phyloP scores from a whole-genome alignment of 2,113 vertebrate species.

The Thunnus thynnus region DNA sequence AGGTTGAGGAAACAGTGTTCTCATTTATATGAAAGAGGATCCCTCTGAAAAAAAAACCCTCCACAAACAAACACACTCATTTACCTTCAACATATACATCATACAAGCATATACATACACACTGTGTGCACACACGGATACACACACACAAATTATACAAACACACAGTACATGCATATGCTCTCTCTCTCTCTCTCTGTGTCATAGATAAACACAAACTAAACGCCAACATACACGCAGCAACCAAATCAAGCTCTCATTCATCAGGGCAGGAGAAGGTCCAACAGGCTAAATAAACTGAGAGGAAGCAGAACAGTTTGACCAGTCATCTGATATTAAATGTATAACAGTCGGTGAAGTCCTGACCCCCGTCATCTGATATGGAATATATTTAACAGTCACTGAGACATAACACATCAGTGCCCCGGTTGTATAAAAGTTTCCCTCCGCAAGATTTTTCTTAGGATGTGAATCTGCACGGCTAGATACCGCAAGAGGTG shows the following conservation, averaged over 20 bases:
- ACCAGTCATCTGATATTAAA: slow-evolving; percentile 68
- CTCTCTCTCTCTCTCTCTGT: slow-evolving; percentile 22
- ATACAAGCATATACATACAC: slow-evolving; percentile 27
- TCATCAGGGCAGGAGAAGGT: slow-evolving; percentile 66
- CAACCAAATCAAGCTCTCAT: slow-evolving; percentile 62
- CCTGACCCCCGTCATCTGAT: slow-evolving; percentile 28
- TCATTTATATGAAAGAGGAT: slow-evolving; percentile 80
- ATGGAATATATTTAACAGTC: slow-evolving; percentile 6
- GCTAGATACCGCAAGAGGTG: too few species aligned
- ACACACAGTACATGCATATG: slow-evolving; percentile 43
- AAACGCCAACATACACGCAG: slow-evolving; percentile 48
- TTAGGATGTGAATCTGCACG: too few species aligned
- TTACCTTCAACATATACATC: slow-evolving; percentile 52
- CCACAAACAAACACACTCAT: slow-evolving; percentile 49
- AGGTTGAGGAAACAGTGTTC: slow-evolving; percentile 66
- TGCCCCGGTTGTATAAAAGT: neutral
- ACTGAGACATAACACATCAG: slow-evolving; percentile 1
- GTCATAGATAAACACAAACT: slow-evolving; percentile 61
- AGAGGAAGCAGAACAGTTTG: slow-evolving; percentile 58
- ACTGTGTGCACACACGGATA: neutral
- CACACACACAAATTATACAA: slow-evolving; percentile 23
- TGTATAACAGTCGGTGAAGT: slow-evolving; percentile 37
- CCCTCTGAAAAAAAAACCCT: slow-evolving; percentile 39
- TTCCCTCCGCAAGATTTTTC: too few species aligned
- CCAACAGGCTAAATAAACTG: slow-evolving; percentile 75